Conservation (phyloP, 2,113 vertebrate genomes). For the Numida meleagris region DNA sequence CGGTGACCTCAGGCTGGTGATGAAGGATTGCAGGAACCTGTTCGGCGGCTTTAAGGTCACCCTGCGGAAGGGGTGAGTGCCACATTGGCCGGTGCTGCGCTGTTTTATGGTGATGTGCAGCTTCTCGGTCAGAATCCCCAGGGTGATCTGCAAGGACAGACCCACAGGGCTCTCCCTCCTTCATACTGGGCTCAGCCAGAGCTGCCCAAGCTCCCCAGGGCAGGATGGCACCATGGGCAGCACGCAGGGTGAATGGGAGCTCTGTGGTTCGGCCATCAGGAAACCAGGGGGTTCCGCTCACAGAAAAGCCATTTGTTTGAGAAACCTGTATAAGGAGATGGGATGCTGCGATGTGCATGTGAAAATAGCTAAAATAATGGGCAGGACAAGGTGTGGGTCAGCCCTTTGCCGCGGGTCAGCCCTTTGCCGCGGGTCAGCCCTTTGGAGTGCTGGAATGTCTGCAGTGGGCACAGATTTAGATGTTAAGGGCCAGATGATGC, state of each 20-base stretch:
- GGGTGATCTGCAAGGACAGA: background rate
- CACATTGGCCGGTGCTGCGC: accelerated
- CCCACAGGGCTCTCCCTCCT: background rate
- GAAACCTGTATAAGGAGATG: background rate
- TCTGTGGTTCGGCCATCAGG: background rate
- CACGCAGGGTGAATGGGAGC: background rate
- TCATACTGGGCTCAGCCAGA: background rate
- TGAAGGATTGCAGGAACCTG: conserved; percentile 44
- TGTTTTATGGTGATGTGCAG: accelerated
- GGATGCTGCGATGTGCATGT: accelerated
- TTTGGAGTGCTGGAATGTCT: too few relatives aligned
- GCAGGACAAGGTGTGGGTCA: background rate
- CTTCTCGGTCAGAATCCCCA: background rate
- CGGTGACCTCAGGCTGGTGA: background rate
- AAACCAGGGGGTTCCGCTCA: accelerated
- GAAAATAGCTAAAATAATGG: accelerated
- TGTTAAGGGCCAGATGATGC: background rate
- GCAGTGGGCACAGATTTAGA: background rate
- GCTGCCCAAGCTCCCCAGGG: background rate
- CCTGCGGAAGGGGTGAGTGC: conserved; percentile 12
- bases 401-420: background rate
- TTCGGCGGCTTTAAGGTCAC: background rate
- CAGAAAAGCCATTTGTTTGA: background rate
- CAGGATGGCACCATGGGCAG: background rate
- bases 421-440: background rate